Conservation (phyloP, 2,797 vertebrate genomes). For the Leuciscus waleckii region DNA sequence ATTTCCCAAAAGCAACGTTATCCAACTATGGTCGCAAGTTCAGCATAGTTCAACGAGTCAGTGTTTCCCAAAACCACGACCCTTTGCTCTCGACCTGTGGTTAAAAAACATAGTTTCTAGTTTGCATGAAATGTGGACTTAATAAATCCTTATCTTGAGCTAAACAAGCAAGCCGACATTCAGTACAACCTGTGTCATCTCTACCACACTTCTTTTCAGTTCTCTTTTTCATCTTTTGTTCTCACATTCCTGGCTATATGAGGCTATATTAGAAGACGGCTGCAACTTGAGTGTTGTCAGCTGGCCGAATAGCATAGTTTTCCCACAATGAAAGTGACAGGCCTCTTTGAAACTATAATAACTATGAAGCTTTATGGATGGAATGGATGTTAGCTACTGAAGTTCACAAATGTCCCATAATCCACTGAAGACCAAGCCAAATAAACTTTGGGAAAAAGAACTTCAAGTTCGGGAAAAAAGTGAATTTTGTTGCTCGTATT, state of each 20-base stretch:
- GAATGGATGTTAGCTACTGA: constrained; percentile 10
- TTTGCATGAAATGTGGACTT: no score
- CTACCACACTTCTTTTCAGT: neutral
- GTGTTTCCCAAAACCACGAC: no score
- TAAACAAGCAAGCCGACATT: no score
- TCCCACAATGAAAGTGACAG: constrained; percentile 30
- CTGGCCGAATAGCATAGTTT: constrained; percentile 16
- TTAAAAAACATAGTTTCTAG: no score
- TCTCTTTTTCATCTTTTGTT: constrained; percentile 36
- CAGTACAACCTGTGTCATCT: neutral
- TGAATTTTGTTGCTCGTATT: constrained; percentile 1
- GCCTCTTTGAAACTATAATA: constrained; percentile 28
- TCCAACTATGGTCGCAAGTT: no score
- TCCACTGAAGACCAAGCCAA: constrained; percentile 12
- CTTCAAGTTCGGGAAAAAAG: neutral
- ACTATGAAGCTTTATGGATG: constrained; percentile 20
- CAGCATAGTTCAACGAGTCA: no score
- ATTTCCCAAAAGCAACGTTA: no score
- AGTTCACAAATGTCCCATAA: constrained; percentile 28
- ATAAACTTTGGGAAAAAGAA: neutral
- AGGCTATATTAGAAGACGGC: constrained; percentile 29
- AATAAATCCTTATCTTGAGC: no score
- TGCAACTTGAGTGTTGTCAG: constrained; percentile 22
- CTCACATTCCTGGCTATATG: constrained; percentile 41
- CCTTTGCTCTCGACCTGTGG: no score